phyloP scores from a whole-genome alignment of 2,113 vertebrate genomes.

The Rhea pennata region DNA sequence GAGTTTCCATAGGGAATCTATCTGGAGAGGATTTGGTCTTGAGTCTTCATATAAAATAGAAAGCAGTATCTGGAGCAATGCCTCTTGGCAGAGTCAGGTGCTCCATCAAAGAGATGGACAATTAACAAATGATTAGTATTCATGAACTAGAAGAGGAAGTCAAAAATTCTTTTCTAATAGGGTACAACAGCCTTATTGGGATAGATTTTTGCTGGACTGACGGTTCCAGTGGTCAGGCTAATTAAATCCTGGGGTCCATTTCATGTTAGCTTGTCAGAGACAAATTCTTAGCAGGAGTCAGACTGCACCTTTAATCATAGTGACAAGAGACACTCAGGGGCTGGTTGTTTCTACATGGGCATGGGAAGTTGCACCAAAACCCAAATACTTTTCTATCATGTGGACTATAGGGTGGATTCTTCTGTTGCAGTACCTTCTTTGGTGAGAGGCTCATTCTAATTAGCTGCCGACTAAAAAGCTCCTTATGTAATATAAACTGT shows the following conservation, averaged over 20 bases:
- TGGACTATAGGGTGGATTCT: background rate
- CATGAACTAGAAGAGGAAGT: background rate
- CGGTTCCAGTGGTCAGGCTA: background rate
- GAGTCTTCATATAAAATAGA: slow-evolving; percentile 15
- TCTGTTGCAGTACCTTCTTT: background rate
- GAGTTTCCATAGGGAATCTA: slow-evolving; percentile 25
- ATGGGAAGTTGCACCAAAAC: background rate
- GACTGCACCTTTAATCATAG: background rate
- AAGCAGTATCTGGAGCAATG: slow-evolving; percentile 15
- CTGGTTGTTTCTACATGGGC: background rate
- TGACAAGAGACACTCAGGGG: background rate
- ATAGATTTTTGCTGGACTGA: background rate
- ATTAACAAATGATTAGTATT: slow-evolving; percentile 55
- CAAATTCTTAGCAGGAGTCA: background rate
- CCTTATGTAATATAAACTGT: background rate
- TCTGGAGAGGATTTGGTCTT: slow-evolving; percentile 10
- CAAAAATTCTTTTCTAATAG: slow-evolving; percentile 35
- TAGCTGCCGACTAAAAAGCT: background rate
- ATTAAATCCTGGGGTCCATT: background rate
- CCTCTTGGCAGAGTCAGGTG: slow-evolving; percentile 37
- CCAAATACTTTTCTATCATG: background rate
- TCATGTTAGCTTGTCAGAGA: background rate
- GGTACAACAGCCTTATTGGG: background rate
- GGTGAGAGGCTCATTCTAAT: background rate
- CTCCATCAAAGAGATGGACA: slow-evolving; percentile 22